Base-by-base conservation (phyloP, 2,113 vertebrate genomes). In the Smithornis capensis region DNA sequence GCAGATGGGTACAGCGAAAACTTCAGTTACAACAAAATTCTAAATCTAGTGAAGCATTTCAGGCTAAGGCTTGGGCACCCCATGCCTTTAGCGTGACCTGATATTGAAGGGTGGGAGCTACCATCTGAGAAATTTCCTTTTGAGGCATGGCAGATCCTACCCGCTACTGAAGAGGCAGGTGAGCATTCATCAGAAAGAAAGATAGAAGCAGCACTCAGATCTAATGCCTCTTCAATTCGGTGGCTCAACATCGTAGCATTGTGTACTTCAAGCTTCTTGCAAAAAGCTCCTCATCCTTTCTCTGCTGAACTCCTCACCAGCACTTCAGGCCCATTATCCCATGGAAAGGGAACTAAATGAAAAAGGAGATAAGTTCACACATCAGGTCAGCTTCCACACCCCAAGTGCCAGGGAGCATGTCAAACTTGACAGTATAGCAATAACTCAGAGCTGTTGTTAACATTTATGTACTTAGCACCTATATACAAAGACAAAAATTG, bases 121-220 rank as follows among this genome's bases (percentile, higher is more conserved):
- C 33, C 35, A 33, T 10, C 35, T 59, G 69, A 83, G 56, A 56
- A 94, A 38, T 4, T 79, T 22, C 19, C n/a, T 44, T 57, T 29
- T 52, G 29, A 73, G 63, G n/a, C 14, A 52, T 4, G 21, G 38
- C 25, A 76, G 25, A 19, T 52, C 35, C 49, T 28, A 14, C 31
- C 38, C 25, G 12, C 24, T 62, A 5, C 57, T 57, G 24, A 49
- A 53, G 24, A 87, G 38, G 21, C 60, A 15, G 31, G 28, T 25
- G 3, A 33, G 14, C n/a, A 45, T 40, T 49, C 42, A 35, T 50
- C 44, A 63, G 31, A 60, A 71, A 44, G 33, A 75, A 68, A 45
- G 0, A 2, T 0, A 18, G 45, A 60, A 23, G 37, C 60, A 64
- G n/a, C 56, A n/a, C 10, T 17, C 37, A 35, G 14, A 38, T 3